Conservation (phyloP, 2,888 invertebrate species). For the Colletes collaris region DNA sequence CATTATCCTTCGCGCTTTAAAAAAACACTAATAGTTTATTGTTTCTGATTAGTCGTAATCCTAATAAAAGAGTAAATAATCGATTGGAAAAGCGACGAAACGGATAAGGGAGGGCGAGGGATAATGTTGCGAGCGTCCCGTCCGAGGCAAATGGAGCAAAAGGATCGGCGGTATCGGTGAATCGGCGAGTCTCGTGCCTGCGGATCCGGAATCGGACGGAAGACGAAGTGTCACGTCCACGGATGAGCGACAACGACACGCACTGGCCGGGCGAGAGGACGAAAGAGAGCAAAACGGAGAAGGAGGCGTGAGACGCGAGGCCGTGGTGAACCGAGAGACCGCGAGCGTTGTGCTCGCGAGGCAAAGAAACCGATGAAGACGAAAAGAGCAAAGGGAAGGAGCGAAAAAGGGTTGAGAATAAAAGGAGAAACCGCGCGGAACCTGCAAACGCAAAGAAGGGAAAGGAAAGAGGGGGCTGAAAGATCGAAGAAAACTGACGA, state of each 20-base stretch:
- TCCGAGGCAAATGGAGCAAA: not conserved
- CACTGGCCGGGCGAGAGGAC: constrained; percentile 25
- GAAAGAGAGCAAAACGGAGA: constrained; percentile 31
- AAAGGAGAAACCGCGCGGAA: constrained; percentile 7
- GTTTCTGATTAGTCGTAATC: too few species aligned
- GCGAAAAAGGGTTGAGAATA: constrained; percentile 38
- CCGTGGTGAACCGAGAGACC: constrained; percentile 9
- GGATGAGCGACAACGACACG: constrained; percentile 60
- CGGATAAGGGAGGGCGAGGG: too few species aligned
- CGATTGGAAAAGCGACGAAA: too few species aligned
- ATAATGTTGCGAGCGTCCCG: too few species aligned
- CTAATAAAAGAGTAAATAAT: too few species aligned
- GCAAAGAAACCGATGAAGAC: constrained; percentile 43
- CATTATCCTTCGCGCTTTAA: too few species aligned
- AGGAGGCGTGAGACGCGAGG: constrained; percentile 39
- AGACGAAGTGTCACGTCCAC: constrained; percentile 56
- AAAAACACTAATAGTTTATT: too few species aligned
- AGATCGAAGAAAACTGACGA: constrained; percentile 38
- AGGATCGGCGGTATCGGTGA: not conserved
- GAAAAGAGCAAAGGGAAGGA: constrained; percentile 39
- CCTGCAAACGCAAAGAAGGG: not conserved
- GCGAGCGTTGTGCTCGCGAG: constrained; percentile 9
- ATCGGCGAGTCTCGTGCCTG: constrained; percentile 23
- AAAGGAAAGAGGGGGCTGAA: constrained; percentile 4
- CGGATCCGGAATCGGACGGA: constrained; percentile 42